Evolutionary conservation across 2,113 vertebrate species (phyloP).

Genomic region (Epinephelus cyanopodus): DNA sequence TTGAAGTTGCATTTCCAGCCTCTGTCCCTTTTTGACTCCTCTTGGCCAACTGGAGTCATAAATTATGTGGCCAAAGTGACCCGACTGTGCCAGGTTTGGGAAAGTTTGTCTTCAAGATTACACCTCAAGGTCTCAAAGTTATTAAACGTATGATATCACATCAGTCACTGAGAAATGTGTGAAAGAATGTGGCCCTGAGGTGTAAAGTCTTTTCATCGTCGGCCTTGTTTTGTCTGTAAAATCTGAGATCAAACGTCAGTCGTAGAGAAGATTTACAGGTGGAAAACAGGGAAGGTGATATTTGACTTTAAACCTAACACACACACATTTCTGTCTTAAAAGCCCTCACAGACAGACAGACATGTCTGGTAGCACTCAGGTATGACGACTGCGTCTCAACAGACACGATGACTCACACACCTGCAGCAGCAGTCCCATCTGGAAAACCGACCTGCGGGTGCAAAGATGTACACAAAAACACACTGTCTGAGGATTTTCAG

Average conservation of each 20-base stretch:
- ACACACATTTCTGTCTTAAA: constrained; percentile 33
- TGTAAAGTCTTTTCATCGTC: background rate
- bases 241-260: constrained; percentile 13
- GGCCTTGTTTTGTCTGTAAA: constrained; percentile 62
- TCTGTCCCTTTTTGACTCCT: constrained; percentile 24
- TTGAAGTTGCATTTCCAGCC: constrained; percentile 43
- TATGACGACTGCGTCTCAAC: constrained; percentile 69
- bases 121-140: constrained; percentile 1
- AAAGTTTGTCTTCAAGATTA: constrained; percentile 38
- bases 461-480: constrained; percentile 49
- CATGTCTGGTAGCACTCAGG: constrained; percentile 79
- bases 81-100: background rate
- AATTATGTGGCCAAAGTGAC: constrained; percentile 23
- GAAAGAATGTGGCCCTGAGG: constrained; percentile 11
- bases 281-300: constrained; percentile 32
- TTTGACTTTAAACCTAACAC: constrained; percentile 44
- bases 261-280: constrained; percentile 35
- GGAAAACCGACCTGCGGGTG: constrained; percentile 71
- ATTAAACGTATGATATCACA: constrained; percentile 4
- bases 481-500: constrained; percentile 26
- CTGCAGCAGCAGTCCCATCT: constrained; percentile 73
- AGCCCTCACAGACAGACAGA: constrained; percentile 65
- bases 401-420: constrained; percentile 76
- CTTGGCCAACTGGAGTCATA: constrained; percentile 22
- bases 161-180: constrained; percentile 20